Conservation (phyloP, 2,797 vertebrate genomes). For the Staurois parvus region DNA sequence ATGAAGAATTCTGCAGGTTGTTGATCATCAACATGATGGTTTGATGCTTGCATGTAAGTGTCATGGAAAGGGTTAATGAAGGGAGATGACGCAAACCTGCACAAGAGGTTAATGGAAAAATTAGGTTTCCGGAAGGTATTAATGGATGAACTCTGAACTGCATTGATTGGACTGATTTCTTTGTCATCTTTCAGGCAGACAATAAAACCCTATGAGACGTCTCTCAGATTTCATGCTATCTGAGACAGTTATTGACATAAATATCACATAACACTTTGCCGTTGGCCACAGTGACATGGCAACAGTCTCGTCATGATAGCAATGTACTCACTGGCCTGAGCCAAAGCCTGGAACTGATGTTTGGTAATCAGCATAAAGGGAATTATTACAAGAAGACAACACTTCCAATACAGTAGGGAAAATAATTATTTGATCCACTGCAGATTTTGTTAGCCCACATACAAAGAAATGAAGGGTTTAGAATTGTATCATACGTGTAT, state of each 20-base stretch:
- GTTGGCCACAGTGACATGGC: constrained; percentile 37
- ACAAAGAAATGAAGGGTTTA: too few relatives aligned
- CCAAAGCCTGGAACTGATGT: neutral
- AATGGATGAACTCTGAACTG: constrained; percentile 48
- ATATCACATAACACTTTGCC: constrained; percentile 47
- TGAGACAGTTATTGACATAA: constrained; percentile 42
- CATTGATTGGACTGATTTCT: constrained; percentile 46
- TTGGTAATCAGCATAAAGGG: neutral
- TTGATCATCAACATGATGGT: too few relatives aligned
- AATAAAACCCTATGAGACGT: constrained; percentile 30
- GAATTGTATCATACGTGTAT: too few relatives aligned
- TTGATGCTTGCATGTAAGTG: neutral
- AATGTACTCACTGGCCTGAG: neutral
- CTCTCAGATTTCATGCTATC: constrained; percentile 50
- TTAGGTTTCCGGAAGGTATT: constrained; percentile 36
- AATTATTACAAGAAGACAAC: neutral
- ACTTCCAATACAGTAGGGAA: neutral
- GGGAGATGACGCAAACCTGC: neutral
- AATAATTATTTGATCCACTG: too few relatives aligned
- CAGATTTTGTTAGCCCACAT: too few relatives aligned
- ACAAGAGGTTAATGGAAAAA: constrained; percentile 42
- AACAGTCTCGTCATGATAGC: constrained; percentile 34
- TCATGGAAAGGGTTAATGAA: constrained; percentile 25
- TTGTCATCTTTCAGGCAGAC: constrained; percentile 31
- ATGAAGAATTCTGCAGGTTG: too few relatives aligned